phyloP scores from a whole-genome alignment of 2,888 invertebrate species.

The Scrobipalpa costella region DNA sequence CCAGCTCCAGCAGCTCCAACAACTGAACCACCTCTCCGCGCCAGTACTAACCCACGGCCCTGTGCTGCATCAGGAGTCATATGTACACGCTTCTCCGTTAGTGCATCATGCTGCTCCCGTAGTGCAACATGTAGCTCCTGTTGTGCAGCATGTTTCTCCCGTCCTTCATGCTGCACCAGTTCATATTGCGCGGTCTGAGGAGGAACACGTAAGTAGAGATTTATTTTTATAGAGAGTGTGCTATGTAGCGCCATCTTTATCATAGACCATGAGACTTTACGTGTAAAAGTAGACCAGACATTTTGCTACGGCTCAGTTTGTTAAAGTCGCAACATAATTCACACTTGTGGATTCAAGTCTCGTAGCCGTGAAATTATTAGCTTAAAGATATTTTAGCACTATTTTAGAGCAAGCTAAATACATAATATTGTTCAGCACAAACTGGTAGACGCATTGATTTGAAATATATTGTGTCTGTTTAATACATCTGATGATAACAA shows the following conservation, averaged over 20 bases:
- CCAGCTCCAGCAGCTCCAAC: slow-evolving; percentile 35
- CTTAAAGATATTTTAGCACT: too few relatives aligned
- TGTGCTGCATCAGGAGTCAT: slow-evolving; percentile 34
- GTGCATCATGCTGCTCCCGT: slow-evolving; percentile 50
- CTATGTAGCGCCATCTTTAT: too few relatives aligned
- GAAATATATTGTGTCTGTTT: too few relatives aligned
- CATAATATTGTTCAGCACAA: too few relatives aligned
- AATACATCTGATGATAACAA: background rate
- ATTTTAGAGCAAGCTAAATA: too few relatives aligned
- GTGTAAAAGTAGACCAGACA: too few relatives aligned
- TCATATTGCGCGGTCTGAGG: slow-evolving; percentile 48
- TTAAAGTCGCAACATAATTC: too few relatives aligned
- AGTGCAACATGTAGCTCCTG: slow-evolving; percentile 38
- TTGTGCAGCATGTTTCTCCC: slow-evolving; percentile 42
- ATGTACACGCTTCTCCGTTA: slow-evolving; percentile 39
- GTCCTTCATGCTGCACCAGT: slow-evolving; percentile 33
- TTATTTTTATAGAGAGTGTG: background rate
- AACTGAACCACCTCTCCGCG: slow-evolving; percentile 46
- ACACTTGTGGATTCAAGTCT: too few relatives aligned
- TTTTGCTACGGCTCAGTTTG: too few relatives aligned
- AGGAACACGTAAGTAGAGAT: slow-evolving; percentile 51
- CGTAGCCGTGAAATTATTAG: too few relatives aligned
- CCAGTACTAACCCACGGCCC: slow-evolving; percentile 37
- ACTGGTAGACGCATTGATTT: too few relatives aligned
- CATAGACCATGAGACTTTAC: too few relatives aligned